Evolutionary conservation across 2,888 invertebrate genomes (phyloP), one percentile per base, ranked within the genome.

Genomic region (Diplolepis rosae): DNA sequence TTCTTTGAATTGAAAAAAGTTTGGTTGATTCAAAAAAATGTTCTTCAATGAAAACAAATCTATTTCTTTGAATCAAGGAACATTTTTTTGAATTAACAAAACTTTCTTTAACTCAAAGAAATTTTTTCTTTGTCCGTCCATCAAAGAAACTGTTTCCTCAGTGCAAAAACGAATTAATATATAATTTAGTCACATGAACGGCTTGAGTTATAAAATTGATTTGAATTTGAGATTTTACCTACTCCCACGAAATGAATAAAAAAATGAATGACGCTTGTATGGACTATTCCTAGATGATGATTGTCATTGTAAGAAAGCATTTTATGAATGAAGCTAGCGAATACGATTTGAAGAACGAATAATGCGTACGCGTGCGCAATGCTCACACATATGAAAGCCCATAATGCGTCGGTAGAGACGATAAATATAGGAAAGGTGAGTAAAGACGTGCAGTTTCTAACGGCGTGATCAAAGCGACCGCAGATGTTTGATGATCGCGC

Each of bases 401-500:
- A 75, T 74, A 68, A 52, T 70, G 66, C 65, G 71, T 68, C 71
- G 50, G 72, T 72, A 71, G 68, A 71, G 73, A 71, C 66, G 74
- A 79, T 82, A 82, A 82, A 79, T 77, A 79, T 79, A 79, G 74
- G 75, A 76, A 80, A 81, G 79, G 81, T 77, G 80, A 80, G 79
- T 80, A 80, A 83, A 81, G 80, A 78, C 76, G 77, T 79, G 79
- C 77, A 78, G 77, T 79, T 80, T 84, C 83, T 84, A 84, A 83
- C 82, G 80, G 78, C 75, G 76, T 77, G 81, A 84, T 85, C 83
- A 85, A 85, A 86, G 82, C 74, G 76, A 66, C 85, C 84, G 86
- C 83, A 85, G 77, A 83, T 86, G 83, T 87, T 87, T 86, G 86
- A 86, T 80, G 82, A 86, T 86, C 84, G 85, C 82, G 81, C 82